Conservation (phyloP, 2,113 vertebrate genomes). For the Hemibagrus wyckioides region DNA sequence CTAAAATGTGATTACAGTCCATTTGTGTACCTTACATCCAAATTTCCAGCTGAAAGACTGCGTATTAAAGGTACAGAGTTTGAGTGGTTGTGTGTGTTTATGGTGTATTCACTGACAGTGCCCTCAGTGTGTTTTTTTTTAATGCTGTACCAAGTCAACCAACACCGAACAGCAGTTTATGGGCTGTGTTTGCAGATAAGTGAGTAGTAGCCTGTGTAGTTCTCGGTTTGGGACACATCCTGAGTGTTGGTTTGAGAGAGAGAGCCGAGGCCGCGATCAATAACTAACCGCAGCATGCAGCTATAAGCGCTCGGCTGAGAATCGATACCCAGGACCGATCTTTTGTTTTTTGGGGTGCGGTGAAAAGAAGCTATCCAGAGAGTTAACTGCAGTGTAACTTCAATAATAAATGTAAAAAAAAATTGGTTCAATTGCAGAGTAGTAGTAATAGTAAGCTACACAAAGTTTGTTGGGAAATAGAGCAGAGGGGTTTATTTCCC, state of each 20-base stretch:
- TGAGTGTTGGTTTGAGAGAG: constrained; percentile 49
- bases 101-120: not conserved
- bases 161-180: not conserved
- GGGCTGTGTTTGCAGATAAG: constrained; percentile 17
- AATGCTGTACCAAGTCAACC: not conserved
- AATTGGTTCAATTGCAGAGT: not conserved
- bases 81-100: not conserved
- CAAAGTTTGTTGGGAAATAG: not conserved
- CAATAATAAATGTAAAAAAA: constrained; percentile 19
- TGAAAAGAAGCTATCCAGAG: constrained; percentile 65
- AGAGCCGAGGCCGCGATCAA: constrained; percentile 66
- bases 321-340: constrained; percentile 72
- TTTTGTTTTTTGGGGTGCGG: constrained; percentile 78
- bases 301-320: constrained; percentile 61
- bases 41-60: not conserved
- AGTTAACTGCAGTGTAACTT: constrained; percentile 23
- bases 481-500: not conserved
- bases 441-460: not conserved
- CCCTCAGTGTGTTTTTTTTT: not conserved
- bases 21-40: not conserved
- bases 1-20: not conserved
- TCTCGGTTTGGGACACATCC: constrained; percentile 43
- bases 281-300: constrained; percentile 81
- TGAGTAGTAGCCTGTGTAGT: constrained; percentile 36
- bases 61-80: not conserved